Conservation (phyloP, 2,113 vertebrate genomes). For the Ictalurus furcatus region DNA sequence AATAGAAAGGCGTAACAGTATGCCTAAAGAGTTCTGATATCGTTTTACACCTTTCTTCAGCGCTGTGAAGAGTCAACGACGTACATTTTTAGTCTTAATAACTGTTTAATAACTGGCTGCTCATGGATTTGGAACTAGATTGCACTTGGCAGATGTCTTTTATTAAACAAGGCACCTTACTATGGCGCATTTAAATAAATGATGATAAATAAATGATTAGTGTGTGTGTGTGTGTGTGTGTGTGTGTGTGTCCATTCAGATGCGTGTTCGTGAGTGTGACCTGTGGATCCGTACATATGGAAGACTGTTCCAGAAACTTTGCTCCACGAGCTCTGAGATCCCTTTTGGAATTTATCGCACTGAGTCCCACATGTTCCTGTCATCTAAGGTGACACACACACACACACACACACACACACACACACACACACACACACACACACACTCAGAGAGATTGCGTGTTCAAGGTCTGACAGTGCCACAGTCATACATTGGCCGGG, state of each 20-base stretch:
- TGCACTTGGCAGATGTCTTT: too few relatives aligned
- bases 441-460: neutral
- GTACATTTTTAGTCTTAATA: too few relatives aligned
- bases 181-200: too few relatives aligned
- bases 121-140: too few relatives aligned
- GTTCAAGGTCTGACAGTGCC: neutral
- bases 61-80: too few relatives aligned
- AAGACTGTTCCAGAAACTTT: constrained; percentile 92
- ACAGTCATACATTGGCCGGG: neutral
- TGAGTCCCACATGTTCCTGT: constrained; percentile 84
- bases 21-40: neutral
- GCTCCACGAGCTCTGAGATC: constrained; percentile 90
- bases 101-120: too few relatives aligned
- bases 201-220: too few relatives aligned
- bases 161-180: too few relatives aligned
- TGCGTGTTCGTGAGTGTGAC: constrained; percentile 90
- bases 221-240: neutral
- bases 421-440: neutral
- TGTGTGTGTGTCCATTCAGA: constrained; percentile 65
- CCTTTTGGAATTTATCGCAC: constrained; percentile 93
- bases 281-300: constrained; percentile 93
- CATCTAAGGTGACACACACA: constrained; percentile 78
- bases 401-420: neutral
- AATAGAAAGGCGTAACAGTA: neutral
- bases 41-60: neutral